Conservation (phyloP, 2,113 vertebrate genomes). For the Neomonachus schauinslandi region DNA sequence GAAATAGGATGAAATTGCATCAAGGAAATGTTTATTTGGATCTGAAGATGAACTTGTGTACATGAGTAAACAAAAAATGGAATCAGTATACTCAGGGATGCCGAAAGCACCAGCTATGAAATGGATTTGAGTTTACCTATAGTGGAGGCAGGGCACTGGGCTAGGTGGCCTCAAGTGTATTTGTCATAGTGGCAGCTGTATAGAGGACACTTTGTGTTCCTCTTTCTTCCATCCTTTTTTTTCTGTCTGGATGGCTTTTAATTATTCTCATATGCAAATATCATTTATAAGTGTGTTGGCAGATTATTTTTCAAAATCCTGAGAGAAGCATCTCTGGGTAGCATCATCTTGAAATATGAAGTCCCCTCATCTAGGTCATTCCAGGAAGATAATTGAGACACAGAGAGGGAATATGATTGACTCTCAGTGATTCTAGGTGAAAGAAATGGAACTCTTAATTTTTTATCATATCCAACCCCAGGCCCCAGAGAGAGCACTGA, state of each 20-base stretch:
- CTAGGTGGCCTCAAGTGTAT: background rate
- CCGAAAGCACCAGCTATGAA: background rate
- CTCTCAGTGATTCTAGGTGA: background rate
- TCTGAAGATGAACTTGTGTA: background rate
- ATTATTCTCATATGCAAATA: slow-evolving; percentile 9
- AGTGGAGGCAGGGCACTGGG: background rate
- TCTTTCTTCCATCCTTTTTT: background rate
- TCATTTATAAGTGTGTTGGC: background rate
- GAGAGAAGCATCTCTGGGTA: background rate
- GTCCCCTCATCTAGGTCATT: background rate
- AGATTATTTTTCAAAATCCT: background rate
- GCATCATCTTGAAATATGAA: background rate
- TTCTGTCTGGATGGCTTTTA: background rate
- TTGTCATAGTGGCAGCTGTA: background rate
- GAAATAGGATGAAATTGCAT: background rate
- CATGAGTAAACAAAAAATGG: background rate
- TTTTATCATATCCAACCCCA: background rate
- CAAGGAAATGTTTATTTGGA: background rate
- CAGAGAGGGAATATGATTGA: background rate
- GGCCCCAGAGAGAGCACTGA: background rate
- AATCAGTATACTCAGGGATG: background rate
- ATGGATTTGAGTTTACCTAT: background rate
- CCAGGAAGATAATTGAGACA: background rate
- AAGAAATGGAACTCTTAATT: background rate
- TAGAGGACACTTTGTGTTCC: background rate